Base-by-base conservation (phyloP, 2,113 vertebrate genomes). In the Oryzias curvinotus region DNA sequence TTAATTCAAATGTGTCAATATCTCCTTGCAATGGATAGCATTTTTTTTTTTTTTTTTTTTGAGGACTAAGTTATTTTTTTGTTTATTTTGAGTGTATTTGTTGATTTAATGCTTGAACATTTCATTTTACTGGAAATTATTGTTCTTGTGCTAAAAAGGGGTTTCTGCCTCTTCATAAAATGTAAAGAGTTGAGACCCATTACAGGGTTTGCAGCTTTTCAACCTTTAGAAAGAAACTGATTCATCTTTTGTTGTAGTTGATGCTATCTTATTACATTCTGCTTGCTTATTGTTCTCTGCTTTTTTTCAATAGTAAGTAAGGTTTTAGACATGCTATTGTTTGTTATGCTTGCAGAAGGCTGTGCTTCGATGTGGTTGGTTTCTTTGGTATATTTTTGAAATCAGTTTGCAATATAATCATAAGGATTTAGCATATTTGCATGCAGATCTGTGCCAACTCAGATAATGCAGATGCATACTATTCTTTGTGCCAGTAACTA, bases 401-500 rank as follows among this genome's bases (percentile, higher is more conserved):
- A 36, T 36, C 10, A 36, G 36, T 36, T 36, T 36, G 36, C 36
- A 80, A 83, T 52, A 60, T 15, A 10, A 30, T 64, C 36, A 44
- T 72, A 62, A 53, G 62, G 52, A 50, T 41, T 73, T 54, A 42
- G 41, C 52, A 77, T 70, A 73, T 81, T 75, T 89, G 89, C 89
- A 89, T 90, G 85, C 75, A 52, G 43, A 68, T 73, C 75, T 79
- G 76, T 88, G 65, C 73, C 66, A 69, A 57, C 55, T 69, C 61
- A 42, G 52, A 41, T 75, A 36, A 36, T 65, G 57, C 66, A 81
- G 64, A 61, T 80, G 58, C 63, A 69, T 68, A 26, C 19, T 45
- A 41, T 7, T 6, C 54, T 72, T 65, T 65, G 52, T 71, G 53
- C 36, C 52, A 71, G 46, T 63, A 55, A 23, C 68, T 47, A 42